These are phyloP conservation scores for Eciton burchellii DNA, from an alignment of 1,140 invertebrate species.

Conservation along the genomic window DNA sequence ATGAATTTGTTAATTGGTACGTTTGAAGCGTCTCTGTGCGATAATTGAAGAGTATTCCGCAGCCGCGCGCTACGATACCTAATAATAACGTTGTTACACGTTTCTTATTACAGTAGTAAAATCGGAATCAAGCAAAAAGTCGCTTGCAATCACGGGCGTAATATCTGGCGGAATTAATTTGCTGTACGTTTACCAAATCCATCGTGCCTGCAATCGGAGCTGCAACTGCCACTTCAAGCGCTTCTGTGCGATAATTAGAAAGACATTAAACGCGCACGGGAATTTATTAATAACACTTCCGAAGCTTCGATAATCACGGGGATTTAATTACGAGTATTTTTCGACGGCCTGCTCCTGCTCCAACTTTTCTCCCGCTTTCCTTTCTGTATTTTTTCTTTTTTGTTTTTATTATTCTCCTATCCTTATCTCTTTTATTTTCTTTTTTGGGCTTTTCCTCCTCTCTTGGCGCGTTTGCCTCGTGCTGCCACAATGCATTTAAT, in stretches of 20 bases:
- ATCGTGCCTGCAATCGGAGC: not conserved
- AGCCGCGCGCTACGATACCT: not conserved
- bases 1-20: slow-evolving; percentile 8
- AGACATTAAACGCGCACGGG: slow-evolving; percentile 19
- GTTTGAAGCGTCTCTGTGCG: not conserved
- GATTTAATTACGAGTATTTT: slow-evolving; percentile 56
- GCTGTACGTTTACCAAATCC: slow-evolving; percentile 14
- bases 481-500: slow-evolving; percentile 3
- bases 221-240: slow-evolving; percentile 33
- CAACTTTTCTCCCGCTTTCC: slow-evolving; percentile 19
- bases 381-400: not conserved
- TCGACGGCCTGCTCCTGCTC: slow-evolving; percentile 26
- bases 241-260: slow-evolving; percentile 17
- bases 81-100: slow-evolving; percentile 20
- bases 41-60: slow-evolving; percentile 18
- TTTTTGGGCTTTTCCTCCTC: not conserved
- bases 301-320: slow-evolving; percentile 3
- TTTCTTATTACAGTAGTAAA: not conserved
- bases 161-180: not conserved
- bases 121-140: not conserved
- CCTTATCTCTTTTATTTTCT: not conserved
- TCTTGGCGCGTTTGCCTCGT: not conserved
- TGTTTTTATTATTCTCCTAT: not conserved
- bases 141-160: not conserved
- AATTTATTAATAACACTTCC: slow-evolving; percentile 63